phyloP scores from a whole-genome alignment of 2,113 vertebrate species.

The Sebastes fasciatus region DNA sequence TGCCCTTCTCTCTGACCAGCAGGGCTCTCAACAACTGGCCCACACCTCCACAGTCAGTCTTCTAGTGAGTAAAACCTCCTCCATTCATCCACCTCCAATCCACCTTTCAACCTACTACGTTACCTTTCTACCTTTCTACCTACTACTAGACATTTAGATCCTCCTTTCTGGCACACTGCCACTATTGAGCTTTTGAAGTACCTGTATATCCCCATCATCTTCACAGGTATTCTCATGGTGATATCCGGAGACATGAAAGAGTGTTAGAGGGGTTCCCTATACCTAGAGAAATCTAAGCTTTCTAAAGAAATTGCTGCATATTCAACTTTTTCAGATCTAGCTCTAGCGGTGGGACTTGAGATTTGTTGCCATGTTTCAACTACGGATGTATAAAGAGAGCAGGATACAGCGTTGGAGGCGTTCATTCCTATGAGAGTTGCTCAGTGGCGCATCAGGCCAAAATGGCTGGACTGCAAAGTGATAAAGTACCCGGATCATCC shows the following conservation, averaged over 20 bases:
- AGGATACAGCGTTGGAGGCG: no score
- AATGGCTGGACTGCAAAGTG: no score
- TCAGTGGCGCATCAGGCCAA: no score
- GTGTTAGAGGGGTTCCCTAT: conserved; percentile 20
- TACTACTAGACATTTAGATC: conserved; percentile 44
- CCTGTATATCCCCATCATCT: conserved; percentile 38
- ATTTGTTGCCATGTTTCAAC: neutral
- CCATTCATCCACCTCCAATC: conserved; percentile 17
- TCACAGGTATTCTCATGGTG: conserved; percentile 30
- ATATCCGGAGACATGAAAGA: conserved; percentile 15
- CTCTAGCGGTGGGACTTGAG: neutral
- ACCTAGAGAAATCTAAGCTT: neutral
- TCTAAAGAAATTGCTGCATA: neutral
- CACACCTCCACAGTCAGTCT: conserved; percentile 4
- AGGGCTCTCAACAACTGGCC: conserved; percentile 26
- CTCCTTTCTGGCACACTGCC: conserved; percentile 47
- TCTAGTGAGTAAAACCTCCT: conserved; percentile 19
- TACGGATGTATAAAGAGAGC: no score
- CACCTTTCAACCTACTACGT: conserved; percentile 41
- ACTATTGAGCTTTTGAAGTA: conserved; percentile 49
- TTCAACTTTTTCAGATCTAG: neutral
- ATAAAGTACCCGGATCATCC: no score
- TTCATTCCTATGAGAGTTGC: no score
- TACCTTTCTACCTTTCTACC: conserved; percentile 37
- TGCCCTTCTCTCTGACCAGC: conserved; percentile 26